Conservation (phyloP, 1,140 invertebrate species). For the Aphaenogaster ashmeadi region DNA sequence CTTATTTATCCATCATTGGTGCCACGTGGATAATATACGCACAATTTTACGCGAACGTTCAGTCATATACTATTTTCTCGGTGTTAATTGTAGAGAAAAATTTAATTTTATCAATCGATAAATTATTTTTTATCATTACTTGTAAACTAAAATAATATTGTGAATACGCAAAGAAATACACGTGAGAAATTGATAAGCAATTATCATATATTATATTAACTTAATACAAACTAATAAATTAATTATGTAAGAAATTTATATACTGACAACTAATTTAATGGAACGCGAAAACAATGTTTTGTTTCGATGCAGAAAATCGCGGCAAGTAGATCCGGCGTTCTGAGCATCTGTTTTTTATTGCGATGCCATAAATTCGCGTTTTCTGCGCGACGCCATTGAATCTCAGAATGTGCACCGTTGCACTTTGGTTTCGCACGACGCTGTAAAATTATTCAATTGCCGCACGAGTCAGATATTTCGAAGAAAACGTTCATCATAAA, state of each 20-base stretch:
- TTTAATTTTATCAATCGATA: neutral
- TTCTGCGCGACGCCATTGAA: slow-evolving; percentile 30
- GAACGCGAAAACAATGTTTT: neutral
- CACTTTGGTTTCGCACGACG: slow-evolving; percentile 23
- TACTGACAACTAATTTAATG: neutral
- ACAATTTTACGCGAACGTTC: slow-evolving; percentile 34
- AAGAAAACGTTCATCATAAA: slow-evolving; percentile 41
- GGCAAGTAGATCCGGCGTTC: neutral
- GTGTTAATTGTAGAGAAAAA: neutral
- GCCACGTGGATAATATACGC: neutral
- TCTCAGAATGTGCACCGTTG: slow-evolving; percentile 21
- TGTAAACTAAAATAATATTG: neutral
- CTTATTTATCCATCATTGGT: neutral
- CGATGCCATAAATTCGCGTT: neutral
- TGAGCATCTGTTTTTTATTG: neutral
- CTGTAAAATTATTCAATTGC: slow-evolving; percentile 50
- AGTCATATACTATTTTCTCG: neutral
- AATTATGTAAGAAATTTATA: neutral
- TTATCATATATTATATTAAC: neutral
- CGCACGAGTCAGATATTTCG: slow-evolving; percentile 9
- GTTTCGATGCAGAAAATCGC: neutral
- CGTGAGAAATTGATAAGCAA: neutral
- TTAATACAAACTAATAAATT: neutral
- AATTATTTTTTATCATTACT: neutral
- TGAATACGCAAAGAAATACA: neutral